A percentile compares a stretch with the other conserved stretches of the same genome.
Conservation (phyloP, 2,113 vertebrate genomes). For the Nicator chloris region DNA sequence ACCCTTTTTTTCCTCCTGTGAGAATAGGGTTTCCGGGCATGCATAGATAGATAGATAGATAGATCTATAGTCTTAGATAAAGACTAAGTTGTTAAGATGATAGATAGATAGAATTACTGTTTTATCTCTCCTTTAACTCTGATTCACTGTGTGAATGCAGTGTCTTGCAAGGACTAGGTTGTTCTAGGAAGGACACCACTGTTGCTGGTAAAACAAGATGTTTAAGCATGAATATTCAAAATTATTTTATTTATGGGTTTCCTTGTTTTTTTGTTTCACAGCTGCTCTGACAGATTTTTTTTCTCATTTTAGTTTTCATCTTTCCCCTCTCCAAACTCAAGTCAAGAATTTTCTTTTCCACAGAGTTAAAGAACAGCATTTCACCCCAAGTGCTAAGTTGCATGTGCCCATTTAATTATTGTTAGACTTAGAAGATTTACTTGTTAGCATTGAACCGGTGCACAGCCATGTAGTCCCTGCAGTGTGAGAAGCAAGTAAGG, state of each 20-base stretch:
- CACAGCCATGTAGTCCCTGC: neutral
- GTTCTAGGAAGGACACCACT: neutral
- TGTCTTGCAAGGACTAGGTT: neutral
- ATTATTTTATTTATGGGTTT: neutral
- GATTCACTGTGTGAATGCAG: neutral
- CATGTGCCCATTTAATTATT: neutral
- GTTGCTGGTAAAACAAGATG: neutral
- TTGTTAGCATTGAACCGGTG: neutral
- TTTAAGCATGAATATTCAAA: neutral
- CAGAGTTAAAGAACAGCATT: neutral
- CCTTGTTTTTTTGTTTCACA: neutral
- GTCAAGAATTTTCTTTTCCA: neutral
- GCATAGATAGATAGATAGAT: neutral
- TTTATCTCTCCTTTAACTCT: neutral
- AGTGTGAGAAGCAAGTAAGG: neutral
- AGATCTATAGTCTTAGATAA: neutral
- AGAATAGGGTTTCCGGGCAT: neutral
- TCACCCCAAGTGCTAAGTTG: neutral
- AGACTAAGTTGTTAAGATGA: too few relatives aligned
- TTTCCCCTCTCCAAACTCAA: neutral
- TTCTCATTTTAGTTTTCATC: neutral
- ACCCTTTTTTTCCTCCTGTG: accelerated
- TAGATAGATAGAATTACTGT: neutral
- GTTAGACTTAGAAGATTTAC: neutral
- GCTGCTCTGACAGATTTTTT: neutral